Conservation (phyloP, 92 coral and sea anemone genomes). For the Anthopleura xanthogrammica region DNA sequence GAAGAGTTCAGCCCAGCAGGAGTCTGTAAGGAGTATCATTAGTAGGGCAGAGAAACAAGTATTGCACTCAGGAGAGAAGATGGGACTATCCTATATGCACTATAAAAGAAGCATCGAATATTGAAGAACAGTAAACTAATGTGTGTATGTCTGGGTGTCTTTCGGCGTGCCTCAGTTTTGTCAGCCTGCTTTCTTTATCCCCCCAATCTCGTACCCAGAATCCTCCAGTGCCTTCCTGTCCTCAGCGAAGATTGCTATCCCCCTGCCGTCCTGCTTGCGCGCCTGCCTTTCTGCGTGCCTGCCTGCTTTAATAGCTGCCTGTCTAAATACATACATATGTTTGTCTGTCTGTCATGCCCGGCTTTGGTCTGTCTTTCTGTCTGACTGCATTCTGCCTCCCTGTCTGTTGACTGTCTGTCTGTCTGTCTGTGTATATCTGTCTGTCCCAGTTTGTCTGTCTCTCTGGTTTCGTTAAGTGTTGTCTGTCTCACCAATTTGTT, state of each 20-base stretch:
- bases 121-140: neutral
- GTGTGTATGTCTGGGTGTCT: neutral
- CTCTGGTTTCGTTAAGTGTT: too few species aligned
- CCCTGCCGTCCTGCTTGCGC: neutral
- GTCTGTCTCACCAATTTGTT: too few species aligned
- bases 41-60: slow-evolving; percentile 73
- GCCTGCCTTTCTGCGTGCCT: neutral
- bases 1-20: slow-evolving; percentile 37
- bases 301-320: neutral
- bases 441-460: neutral
- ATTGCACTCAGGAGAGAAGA: slow-evolving; percentile 83
- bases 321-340: too few species aligned
- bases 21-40: slow-evolving; percentile 70
- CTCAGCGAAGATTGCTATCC: neutral
- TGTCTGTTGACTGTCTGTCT: neutral
- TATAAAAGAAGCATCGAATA: slow-evolving; percentile 37
- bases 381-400: neutral
- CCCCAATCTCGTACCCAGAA: too few species aligned
- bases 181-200: neutral
- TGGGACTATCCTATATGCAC: slow-evolving; percentile 95
- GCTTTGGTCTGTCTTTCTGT: too few species aligned
- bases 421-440: neutral
- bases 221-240: too few species aligned
- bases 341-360: too few species aligned
- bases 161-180: neutral